Evolutionary conservation across 2,888 invertebrate genomes (phyloP).

Genomic region (Carcina quercana): DNA sequence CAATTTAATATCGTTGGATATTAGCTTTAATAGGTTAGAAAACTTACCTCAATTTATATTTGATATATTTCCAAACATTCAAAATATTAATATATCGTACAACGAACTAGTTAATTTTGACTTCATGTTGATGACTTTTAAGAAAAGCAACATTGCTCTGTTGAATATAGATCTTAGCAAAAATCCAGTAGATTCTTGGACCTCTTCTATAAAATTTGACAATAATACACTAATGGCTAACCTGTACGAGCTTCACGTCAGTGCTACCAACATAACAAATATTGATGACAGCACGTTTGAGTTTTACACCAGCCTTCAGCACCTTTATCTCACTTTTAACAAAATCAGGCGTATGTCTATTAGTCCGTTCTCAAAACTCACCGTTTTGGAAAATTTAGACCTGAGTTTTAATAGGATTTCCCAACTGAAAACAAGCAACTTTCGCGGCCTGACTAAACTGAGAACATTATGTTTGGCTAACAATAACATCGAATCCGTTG

Average conservation of each 20-base stretch:
- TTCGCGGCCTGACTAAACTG: conserved; percentile 84
- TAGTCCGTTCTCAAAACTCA: conserved; percentile 85
- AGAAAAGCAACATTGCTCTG: conserved; percentile 39
- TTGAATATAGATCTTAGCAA: conserved; percentile 61
- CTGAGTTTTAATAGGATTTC: conserved; percentile 88
- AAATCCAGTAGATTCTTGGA: conserved; percentile 54
- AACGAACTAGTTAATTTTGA: conserved; percentile 56
- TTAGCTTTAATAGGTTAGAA: conserved; percentile 56
- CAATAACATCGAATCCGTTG: conserved; percentile 87
- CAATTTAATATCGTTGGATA: conserved; percentile 49
- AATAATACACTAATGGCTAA: conserved; percentile 53
- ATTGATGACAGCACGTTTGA: conserved; percentile 82
- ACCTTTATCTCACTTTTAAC: conserved; percentile 84
- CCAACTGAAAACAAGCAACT: conserved; percentile 86
- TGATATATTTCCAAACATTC: conserved; percentile 58
- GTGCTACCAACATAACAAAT: conserved; percentile 55
- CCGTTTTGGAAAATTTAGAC: conserved; percentile 85
- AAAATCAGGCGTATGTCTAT: conserved; percentile 86
- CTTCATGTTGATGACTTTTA: conserved; percentile 46
- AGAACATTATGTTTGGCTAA: conserved; percentile 87
- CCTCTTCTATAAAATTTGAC: conserved; percentile 33
- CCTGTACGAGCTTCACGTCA: conserved; percentile 60
- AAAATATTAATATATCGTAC: conserved; percentile 57
- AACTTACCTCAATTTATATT: conserved; percentile 46
- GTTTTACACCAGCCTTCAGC: conserved; percentile 82